These are phyloP conservation scores for Synaphobranchus kaupii DNA, from an alignment of 2,797 vertebrate genomes.

Conservation along the genomic window DNA sequence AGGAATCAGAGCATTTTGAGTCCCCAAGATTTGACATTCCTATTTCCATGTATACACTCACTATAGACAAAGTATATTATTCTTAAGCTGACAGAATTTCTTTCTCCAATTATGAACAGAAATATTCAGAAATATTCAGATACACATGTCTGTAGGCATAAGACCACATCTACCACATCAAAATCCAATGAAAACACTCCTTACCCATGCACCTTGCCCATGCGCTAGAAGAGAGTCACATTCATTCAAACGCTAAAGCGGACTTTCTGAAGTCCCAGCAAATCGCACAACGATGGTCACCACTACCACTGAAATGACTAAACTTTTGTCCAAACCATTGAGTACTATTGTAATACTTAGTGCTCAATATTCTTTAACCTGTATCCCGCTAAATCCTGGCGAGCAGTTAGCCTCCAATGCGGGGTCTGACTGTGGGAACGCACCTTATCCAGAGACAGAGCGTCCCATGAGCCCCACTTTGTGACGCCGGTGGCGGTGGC, in stretches of 20 bases:
- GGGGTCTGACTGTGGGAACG: slow-evolving; percentile 30
- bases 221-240: neutral
- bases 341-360: neutral
- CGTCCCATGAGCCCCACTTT: slow-evolving; percentile 70
- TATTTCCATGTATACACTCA: no score
- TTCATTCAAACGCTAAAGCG: neutral
- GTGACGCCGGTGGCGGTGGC: slow-evolving; percentile 68
- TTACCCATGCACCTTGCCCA: neutral
- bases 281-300: neutral
- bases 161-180: no score
- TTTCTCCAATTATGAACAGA: no score
- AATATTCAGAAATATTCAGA: no score
- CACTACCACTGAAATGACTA: no score
- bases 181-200: no score
- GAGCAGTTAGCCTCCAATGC: neutral
- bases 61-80: no score
- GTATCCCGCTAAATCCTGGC: neutral
- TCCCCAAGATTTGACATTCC: neutral
- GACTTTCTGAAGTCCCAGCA: neutral
- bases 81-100: neutral
- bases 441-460: slow-evolving; percentile 70
- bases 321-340: no score
- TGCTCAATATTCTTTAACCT: neutral
- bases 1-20: neutral
- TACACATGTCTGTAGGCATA: neutral